phyloP scores from a whole-genome alignment of 2,888 invertebrate species.

The Geophilus truncorum region DNA sequence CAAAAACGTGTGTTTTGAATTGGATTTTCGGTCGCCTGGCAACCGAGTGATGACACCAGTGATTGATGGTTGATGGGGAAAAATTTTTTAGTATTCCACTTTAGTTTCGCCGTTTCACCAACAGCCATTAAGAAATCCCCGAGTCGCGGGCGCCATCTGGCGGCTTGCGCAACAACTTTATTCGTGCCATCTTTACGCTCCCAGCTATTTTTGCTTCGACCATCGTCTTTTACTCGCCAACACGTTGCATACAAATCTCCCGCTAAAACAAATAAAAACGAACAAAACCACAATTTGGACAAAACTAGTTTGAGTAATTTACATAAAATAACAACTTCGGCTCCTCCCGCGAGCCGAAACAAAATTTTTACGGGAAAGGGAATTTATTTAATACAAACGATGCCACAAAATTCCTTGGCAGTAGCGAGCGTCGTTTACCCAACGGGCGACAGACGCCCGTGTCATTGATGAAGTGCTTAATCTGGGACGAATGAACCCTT shows the following conservation, averaged over 20 bases:
- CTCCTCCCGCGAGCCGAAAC: not conserved
- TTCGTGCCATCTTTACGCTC: not conserved
- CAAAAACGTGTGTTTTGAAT: not conserved
- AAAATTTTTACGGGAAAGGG: too few species aligned
- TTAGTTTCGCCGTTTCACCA: not conserved
- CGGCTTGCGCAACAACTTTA: not conserved
- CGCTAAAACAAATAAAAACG: not conserved
- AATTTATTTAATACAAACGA: not conserved
- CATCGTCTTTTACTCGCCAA: not conserved
- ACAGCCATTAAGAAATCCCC: not conserved
- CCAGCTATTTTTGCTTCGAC: not conserved
- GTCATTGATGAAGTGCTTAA: constrained; percentile 17
- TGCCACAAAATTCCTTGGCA: not conserved
- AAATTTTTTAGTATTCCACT: constrained; percentile 12
- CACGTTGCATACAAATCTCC: not conserved
- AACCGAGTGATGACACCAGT: not conserved
- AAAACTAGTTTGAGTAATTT: not conserved
- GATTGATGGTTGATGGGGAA: constrained; percentile 9
- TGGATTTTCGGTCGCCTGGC: not conserved
- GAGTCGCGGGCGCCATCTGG: constrained; percentile 3
- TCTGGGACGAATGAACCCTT: constrained; percentile 15
- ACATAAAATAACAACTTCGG: not conserved
- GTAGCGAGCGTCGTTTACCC: not conserved
- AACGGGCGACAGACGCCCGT: not conserved
- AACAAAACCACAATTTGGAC: not conserved